Percentiles rank a stretch among this genome's conserved stretches.
These are phyloP conservation scores for Eristalis tenax DNA, from an alignment of 2,888 invertebrate genomes.

Conservation along the genomic window DNA sequence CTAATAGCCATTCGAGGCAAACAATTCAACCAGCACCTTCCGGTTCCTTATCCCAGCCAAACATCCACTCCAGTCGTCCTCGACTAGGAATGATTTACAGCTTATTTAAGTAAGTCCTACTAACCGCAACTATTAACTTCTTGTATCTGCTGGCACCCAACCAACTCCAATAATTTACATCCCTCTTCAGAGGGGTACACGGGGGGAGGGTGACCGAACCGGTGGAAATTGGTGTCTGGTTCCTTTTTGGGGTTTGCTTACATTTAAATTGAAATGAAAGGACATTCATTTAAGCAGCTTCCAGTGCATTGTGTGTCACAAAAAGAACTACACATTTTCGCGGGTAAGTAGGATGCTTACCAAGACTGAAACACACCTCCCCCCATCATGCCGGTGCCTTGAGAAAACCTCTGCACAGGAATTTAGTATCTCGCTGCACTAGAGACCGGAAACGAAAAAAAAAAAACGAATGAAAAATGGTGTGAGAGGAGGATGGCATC, in stretches of 20 bases:
- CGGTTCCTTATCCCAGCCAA: neutral
- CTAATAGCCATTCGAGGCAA: constrained; percentile 11
- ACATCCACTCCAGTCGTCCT: constrained; percentile 12
- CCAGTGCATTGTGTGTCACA: constrained; percentile 67
- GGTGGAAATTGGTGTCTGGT: neutral
- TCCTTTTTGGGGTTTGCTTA: constrained; percentile 29
- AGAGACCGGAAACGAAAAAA: neutral
- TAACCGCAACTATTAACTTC: constrained; percentile 72
- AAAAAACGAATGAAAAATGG: constrained; percentile 34
- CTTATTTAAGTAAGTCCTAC: constrained; percentile 71
- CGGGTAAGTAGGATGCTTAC: neutral
- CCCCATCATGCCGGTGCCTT: neutral
- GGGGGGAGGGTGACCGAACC: too few relatives aligned
- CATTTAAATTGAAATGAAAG: constrained; percentile 72
- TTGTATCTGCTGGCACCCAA: constrained; percentile 70
- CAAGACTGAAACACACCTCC: neutral
- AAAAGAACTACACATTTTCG: constrained; percentile 36
- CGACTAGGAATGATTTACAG: constrained; percentile 66
- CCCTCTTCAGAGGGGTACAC: neutral
- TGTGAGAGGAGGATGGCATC: neutral
- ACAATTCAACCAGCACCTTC: constrained; percentile 4
- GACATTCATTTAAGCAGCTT: constrained; percentile 69
- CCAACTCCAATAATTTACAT: constrained; percentile 69
- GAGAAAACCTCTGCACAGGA: constrained; percentile 15
- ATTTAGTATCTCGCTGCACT: constrained; percentile 22